Base-by-base conservation (phyloP, 92 coral and sea anemone species). In the Actinernus sp. region DNA sequence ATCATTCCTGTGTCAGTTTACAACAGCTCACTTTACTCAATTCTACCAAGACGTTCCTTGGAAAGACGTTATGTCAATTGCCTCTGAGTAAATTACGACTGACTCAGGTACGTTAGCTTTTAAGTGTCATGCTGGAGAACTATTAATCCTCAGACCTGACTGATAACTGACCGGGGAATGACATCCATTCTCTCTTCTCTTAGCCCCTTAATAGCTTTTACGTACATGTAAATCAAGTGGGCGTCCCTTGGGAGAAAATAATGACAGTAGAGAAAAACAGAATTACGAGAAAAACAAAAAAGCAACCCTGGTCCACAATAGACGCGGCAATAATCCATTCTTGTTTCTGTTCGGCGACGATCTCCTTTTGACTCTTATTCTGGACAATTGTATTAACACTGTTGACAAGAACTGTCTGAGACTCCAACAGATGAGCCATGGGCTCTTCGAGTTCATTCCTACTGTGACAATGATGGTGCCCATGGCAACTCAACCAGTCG, bases 261-360 rank as follows among this genome's bases (percentile, higher is more conserved):
- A 87, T 61, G 27, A 88, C 62, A n/a, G 91, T 91, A 10, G 93
- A 87, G 12, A 85, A 68, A 40, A 87, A 69, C 14, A 91, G 26
- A 47, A 89, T 71, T 7, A 87, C 33, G 20, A 87, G 60, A 51
- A 91, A 91, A 31, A 74, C 41, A 34, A 83, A 69, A 47, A 89
- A 65, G 61, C 81, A 91, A n/a, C 81, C 81, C 27, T 82, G 74
- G 38, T 91, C 97, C 13, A 91, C 55, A 30, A 91, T 91, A 47
- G 64, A 62, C 2, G 93, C 92, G 0, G 78, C 97, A 32, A 83
- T 33, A 27, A 68, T 86, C 97, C 97, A 91, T 45, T 91, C 97
- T 26, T 79, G 62, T 39, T 83, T 87, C 59, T 79, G 39, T 29
- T 70, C 78, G 7, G 31, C 41, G 2, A 70, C n/a, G 17, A 40